Percentiles rank a stretch among this genome's conserved stretches.
phyloP scores from a whole-genome alignment of 2,797 vertebrate genomes.

The Percopsis omiscomaycus region DNA sequence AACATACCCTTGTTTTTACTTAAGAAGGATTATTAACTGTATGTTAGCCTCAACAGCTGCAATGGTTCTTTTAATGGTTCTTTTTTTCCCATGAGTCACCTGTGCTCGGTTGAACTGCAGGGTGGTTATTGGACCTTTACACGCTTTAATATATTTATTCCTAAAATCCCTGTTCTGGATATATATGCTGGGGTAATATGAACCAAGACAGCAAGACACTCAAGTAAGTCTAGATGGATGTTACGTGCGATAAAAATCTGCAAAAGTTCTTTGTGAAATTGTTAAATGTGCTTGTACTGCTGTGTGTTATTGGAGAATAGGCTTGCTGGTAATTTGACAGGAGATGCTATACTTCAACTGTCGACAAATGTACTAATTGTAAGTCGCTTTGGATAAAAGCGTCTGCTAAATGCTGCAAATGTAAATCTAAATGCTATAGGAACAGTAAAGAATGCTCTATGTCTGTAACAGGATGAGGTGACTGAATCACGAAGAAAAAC shows the following conservation, averaged over 20 bases:
- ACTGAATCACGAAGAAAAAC: too few relatives aligned
- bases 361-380: too few relatives aligned
- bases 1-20: slow-evolving; percentile 33
- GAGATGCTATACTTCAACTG: background rate
- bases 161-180: slow-evolving; percentile 50
- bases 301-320: background rate
- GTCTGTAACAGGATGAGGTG: too few relatives aligned
- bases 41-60: slow-evolving; percentile 67
- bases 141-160: slow-evolving; percentile 74
- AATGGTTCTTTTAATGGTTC: slow-evolving; percentile 38
- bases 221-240: slow-evolving; percentile 43
- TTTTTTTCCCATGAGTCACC: slow-evolving; percentile 43
- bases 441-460: too few relatives aligned
- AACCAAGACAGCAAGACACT: slow-evolving; percentile 40
- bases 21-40: slow-evolving; percentile 50
- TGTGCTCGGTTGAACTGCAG: slow-evolving; percentile 44
- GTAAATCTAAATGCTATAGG: background rate
- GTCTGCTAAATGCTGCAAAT: too few relatives aligned
- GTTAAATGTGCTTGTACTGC: background rate
- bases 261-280: background rate
- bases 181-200: slow-evolving; percentile 54
- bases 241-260: slow-evolving; percentile 24
- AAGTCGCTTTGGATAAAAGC: too few relatives aligned
- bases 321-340: too few relatives aligned
- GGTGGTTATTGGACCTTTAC: slow-evolving; percentile 59